Evolutionary conservation across 2,888 invertebrate genomes (phyloP), one percentile per base, ranked within the genome.

Genomic region (Tenthredo livida): DNA sequence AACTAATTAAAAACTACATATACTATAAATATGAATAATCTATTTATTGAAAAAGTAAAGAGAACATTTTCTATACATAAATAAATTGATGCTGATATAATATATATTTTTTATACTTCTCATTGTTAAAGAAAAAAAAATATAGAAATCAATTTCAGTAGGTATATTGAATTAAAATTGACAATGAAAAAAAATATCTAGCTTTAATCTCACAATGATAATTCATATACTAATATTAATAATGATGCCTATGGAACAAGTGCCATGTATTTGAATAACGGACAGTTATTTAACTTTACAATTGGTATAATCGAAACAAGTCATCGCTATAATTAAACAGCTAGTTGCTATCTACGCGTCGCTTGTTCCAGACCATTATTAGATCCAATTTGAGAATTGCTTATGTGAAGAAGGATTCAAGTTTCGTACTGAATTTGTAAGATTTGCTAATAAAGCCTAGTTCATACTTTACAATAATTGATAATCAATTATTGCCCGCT

Each of bases 61-160:
- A 25, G 2, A 43, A 40, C 0, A 37, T 80, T 61, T 61, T 61
- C 40, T 58, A 61, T 17, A 40, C 1, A 61, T 12, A 12, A 65
- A 61, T 12, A 12, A 65, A 15, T 61, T 37, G 40, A 43, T n/a
- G 29, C 33, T 33, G 29, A 54, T 6, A 54, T 25, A 50, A 54
- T 17, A 77, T 77, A 77, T 77, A 77, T 29, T 80, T 80, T 80
- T 80, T 43, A 80, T 80, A 61, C 80, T 29, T 50, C 43, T 77
- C 33, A 47, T 9, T 77, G 50, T 77, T 77, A 33, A n/a, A 77
- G 4, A 33, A 77, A 77, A 10, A 37, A 77, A 77, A 10, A 29
- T 25, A 54, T 54, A 54, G 17, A 54, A 77, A 77, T 54, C 9
- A 29, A 77, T 12, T 50, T 77, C 15, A 54, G 54, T 33, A 33